Evolutionary conservation across 1,140 invertebrate species (phyloP).

Genomic region (Scaptomyza montana): DNA sequence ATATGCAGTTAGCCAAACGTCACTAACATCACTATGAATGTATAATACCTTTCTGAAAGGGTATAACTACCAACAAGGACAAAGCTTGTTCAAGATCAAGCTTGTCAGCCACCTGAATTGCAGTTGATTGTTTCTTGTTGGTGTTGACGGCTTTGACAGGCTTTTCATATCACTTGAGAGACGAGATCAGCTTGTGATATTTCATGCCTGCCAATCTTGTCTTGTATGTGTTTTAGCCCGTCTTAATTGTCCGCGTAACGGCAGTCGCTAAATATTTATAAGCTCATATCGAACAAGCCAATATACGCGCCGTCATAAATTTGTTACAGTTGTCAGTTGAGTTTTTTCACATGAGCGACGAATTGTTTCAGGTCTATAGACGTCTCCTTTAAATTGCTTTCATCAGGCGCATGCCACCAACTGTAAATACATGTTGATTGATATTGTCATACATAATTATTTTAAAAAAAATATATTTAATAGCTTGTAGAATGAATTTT

Average conservation of each 20-base stretch:
- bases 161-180: conserved; percentile 9
- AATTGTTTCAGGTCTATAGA: conserved; percentile 32
- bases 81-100: background rate
- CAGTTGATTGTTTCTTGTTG: conserved; percentile 2
- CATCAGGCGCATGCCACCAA: conserved; percentile 36
- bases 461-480: no score
- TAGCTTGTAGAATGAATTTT: no score
- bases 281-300: conserved; percentile 11
- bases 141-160: conserved; percentile 22
- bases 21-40: no score
- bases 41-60: background rate
- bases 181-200: conserved; percentile 11
- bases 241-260: conserved; percentile 47
- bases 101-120: background rate
- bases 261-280: conserved; percentile 67
- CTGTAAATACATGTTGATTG: conserved; percentile 10
- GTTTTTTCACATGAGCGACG: conserved; percentile 18
- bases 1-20: background rate
- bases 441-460: conserved; percentile 14
- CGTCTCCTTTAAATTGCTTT: conserved; percentile 44
- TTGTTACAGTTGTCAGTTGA: conserved; percentile 53
- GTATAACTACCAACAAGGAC: background rate
- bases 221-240: background rate
- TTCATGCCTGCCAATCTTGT: conserved; percentile 30
- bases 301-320: conserved; percentile 48